These are phyloP conservation scores for Melikaiella ostensackeni DNA, from an alignment of 2,888 invertebrate species.

Conservation along the genomic window DNA sequence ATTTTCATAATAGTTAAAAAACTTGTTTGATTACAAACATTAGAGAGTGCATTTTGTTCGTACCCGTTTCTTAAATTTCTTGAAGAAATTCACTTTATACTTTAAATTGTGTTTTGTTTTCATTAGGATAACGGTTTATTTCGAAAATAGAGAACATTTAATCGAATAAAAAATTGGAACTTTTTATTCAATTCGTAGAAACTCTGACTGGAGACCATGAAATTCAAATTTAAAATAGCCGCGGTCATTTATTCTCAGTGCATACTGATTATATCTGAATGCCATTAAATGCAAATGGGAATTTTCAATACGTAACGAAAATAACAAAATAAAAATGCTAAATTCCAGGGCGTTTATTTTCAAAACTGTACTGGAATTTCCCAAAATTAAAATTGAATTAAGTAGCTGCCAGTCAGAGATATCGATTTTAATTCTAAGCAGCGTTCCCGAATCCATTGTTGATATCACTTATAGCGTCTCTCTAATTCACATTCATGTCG, in stretches of 20 bases:
- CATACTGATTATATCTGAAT: constrained; percentile 20
- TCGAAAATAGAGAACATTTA: not conserved
- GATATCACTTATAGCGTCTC: not conserved
- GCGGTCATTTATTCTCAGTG: constrained; percentile 14
- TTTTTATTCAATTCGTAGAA: not conserved
- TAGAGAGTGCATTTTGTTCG: not conserved
- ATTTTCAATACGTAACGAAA: constrained; percentile 23
- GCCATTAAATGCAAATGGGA: constrained; percentile 33
- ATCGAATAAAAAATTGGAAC: not conserved
- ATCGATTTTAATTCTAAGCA: not conserved
- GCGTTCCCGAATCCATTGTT: not conserved
- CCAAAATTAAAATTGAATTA: not conserved
- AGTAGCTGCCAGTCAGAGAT: not conserved
- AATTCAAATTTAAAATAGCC: constrained; percentile 26
- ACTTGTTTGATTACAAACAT: not conserved
- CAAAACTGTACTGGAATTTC: not conserved
- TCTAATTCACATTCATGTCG: not conserved
- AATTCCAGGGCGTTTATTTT: not conserved
- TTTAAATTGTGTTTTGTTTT: not conserved
- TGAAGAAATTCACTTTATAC: not conserved
- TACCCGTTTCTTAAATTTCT: not conserved
- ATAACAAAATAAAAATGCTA: constrained; percentile 39
- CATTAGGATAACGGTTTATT: not conserved
- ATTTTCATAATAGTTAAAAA: constrained; percentile 1
- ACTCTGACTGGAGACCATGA: not conserved